Conservation (phyloP, 2,113 vertebrate species). For the Scatophagus argus region DNA sequence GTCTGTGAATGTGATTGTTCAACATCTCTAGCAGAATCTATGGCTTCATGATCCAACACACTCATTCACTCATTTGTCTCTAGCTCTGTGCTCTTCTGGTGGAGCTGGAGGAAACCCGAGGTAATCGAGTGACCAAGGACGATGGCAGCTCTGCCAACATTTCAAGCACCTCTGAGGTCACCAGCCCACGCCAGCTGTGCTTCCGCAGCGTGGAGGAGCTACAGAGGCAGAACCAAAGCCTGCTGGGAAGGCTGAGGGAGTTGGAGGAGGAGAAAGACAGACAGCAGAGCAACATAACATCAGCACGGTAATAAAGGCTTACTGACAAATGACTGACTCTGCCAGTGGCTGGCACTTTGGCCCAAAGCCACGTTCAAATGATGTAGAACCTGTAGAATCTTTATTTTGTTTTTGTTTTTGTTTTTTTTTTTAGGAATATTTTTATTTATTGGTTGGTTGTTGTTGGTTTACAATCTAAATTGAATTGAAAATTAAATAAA, state of each 20-base stretch:
- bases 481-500: too few relatives aligned
- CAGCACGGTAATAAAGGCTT: conserved; percentile 83
- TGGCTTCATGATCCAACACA: too few relatives aligned
- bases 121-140: conserved; percentile 89
- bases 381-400: too few relatives aligned
- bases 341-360: neutral
- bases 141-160: conserved; percentile 90
- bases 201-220: conserved; percentile 95
- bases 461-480: too few relatives aligned
- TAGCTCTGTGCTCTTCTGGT: conserved; percentile 92
- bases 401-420: neutral
- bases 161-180: conserved; percentile 93
- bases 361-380: neutral
- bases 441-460: too few relatives aligned
- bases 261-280: conserved; percentile 90
- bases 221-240: conserved; percentile 94
- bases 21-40: neutral
- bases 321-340: neutral
- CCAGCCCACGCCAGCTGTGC: conserved; percentile 85
- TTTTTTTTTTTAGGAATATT: neutral
- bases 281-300: conserved; percentile 86
- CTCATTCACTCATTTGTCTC: too few relatives aligned
- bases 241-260: conserved; percentile 89
- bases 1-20: neutral
- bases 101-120: conserved; percentile 93